Evolutionary conservation across 2,113 vertebrate species (phyloP).

Genomic region (Agelaius tricolor): DNA sequence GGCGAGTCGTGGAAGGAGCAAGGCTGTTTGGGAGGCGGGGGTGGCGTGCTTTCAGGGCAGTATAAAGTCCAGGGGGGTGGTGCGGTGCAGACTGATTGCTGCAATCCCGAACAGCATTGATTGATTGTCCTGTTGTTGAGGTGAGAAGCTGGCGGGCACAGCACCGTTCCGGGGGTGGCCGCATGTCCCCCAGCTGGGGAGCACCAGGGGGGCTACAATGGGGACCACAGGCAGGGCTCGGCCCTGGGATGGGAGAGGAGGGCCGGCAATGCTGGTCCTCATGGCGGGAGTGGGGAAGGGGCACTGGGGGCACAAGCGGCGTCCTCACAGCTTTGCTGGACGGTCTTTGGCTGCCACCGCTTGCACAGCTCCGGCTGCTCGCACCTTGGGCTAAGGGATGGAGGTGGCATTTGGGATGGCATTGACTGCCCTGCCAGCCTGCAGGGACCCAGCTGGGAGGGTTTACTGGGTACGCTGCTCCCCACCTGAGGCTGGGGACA

Average conservation of each 20-base stretch:
- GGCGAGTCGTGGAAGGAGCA: background rate
- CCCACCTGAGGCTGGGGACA: background rate
- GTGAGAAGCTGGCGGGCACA: background rate
- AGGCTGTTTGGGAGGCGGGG: conserved; percentile 5
- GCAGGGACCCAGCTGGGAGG: background rate
- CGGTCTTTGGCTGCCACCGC: background rate
- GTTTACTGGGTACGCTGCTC: background rate
- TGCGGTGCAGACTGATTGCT: fast-evolving
- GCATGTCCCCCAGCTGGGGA: fast-evolving
- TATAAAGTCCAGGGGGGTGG: conserved; percentile 50
- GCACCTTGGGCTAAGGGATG: background rate
- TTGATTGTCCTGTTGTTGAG: background rate
- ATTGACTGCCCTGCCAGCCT: background rate
- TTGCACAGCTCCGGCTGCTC: background rate
- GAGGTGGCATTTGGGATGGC: background rate
- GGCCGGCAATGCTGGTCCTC: background rate
- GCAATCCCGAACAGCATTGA: background rate
- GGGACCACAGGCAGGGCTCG: background rate
- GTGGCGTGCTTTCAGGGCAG: background rate
- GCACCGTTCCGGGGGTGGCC: fast-evolving
- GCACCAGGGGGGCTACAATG: fast-evolving
- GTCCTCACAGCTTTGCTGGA: background rate
- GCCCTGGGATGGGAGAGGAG: background rate
- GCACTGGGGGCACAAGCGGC: background rate
- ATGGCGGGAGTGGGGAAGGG: fast-evolving